Evolutionary conservation across 1,140 invertebrate genomes (phyloP).

Genomic region (Penaeus japonicus): DNA sequence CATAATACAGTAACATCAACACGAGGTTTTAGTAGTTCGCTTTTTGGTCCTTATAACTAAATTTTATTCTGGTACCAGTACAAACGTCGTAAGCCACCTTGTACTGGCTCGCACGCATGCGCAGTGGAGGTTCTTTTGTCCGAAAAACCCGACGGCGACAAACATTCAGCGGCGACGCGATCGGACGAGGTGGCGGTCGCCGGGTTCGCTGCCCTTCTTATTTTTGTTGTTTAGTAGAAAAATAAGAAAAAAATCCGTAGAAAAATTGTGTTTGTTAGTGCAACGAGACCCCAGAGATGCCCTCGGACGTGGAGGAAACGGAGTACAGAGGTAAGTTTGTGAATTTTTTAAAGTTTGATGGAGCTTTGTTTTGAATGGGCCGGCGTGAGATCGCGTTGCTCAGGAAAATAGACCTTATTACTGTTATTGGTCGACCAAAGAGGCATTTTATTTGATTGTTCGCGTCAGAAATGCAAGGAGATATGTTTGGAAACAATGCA

Average conservation of each 20-base stretch:
- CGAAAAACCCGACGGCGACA: constrained; percentile 35
- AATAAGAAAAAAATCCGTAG: no score
- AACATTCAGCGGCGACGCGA: constrained; percentile 27
- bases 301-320: constrained; percentile 22
- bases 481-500: no score
- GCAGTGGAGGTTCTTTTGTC: constrained; percentile 37
- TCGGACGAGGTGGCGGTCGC: constrained; percentile 14
- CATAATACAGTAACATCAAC: no score
- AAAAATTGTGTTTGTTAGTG: no score
- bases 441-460: no score
- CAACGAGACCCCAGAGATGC: not conserved
- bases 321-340: constrained; percentile 15
- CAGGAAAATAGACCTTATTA: constrained; percentile 9
- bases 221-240: not conserved
- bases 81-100: constrained; percentile 18
- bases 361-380: constrained; percentile 13
- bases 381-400: not conserved
- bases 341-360: not conserved
- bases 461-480: no score
- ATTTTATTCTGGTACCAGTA: constrained; percentile 7
- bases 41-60: constrained; percentile 18
- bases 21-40: no score
- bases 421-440: not conserved
- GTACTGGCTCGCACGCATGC: not conserved
- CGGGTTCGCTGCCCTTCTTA: not conserved